Evolutionary conservation across 2,113 vertebrate species (phyloP).

Genomic region (Cryptoleucopteryx plumbea): DNA sequence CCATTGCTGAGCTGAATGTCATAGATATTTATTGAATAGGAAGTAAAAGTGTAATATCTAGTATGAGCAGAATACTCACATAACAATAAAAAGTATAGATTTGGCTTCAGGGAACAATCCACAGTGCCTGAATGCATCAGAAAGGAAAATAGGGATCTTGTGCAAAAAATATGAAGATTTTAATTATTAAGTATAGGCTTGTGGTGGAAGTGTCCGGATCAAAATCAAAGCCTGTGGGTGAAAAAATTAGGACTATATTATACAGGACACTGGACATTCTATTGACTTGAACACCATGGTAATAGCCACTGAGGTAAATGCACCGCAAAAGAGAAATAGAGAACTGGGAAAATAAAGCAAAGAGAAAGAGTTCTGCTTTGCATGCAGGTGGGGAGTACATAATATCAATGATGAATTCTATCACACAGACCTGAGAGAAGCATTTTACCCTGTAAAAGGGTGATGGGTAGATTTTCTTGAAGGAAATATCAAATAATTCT

Average conservation of each 20-base stretch:
- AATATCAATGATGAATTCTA: not conserved
- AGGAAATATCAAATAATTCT: not conserved
- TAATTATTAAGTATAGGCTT: conserved; percentile 16
- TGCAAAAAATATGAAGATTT: conserved; percentile 55
- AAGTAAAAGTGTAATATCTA: conserved; percentile 59
- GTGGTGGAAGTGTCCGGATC: not conserved
- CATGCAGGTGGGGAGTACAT: not conserved
- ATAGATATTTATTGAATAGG: conserved; percentile 56
- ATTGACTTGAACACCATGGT: conserved; percentile 34
- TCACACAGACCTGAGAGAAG: not conserved
- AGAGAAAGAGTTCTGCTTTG: not conserved
- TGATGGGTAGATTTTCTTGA: not conserved
- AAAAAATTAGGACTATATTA: not conserved
- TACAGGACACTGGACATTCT: conserved; percentile 4
- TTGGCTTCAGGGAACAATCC: conserved; percentile 67
- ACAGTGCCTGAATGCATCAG: not conserved
- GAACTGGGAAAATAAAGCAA: not conserved
- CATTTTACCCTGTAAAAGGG: not conserved
- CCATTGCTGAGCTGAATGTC: not conserved
- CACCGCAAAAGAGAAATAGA: not conserved
- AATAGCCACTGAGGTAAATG: conserved; percentile 25
- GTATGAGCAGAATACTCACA: conserved; percentile 63
- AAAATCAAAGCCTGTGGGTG: conserved; percentile 22
- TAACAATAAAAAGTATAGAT: conserved; percentile 67
- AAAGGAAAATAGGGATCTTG: conserved; percentile 32